Conservation (phyloP, 2,113 vertebrate genomes). For the Microtus pennsylvanicus region DNA sequence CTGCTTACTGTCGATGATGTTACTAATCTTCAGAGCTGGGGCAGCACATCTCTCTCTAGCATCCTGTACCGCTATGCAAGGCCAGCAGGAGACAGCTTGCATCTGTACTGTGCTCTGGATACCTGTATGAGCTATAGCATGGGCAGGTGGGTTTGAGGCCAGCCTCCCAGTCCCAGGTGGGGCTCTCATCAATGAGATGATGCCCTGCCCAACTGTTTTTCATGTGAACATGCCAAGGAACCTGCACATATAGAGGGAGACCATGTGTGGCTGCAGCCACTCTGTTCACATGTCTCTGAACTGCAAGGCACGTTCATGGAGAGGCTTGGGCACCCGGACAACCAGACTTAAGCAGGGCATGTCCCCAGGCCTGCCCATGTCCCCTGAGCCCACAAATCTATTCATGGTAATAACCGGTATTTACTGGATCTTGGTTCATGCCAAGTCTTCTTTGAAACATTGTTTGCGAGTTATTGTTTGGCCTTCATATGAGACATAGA, state of each 20-base stretch:
- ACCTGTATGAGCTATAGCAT: too few species aligned
- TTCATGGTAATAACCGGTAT: neutral
- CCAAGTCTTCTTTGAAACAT: neutral
- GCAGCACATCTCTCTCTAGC: neutral
- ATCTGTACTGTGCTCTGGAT: neutral
- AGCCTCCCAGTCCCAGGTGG: neutral
- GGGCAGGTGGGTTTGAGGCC: neutral
- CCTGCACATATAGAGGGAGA: neutral
- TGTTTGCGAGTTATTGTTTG: neutral
- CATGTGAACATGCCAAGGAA: neutral
- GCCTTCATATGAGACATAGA: neutral
- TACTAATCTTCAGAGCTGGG: neutral
- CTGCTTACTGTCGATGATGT: neutral
- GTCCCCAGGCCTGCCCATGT: too few species aligned
- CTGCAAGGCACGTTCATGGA: neutral
- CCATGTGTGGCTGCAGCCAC: rapidly evolving
- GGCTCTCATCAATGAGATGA: neutral
- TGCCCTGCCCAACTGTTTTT: neutral
- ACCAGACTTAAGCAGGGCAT: neutral
- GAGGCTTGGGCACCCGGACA: too few species aligned
- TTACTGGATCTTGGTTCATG: neutral
- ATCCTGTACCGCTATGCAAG: neutral
- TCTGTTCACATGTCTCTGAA: neutral
- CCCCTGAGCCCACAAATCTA: rapidly evolving
- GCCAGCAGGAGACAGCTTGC: neutral